These are phyloP conservation scores for Catharus bicknelli DNA, from an alignment of 2,113 vertebrate species.

Conservation along the genomic window DNA sequence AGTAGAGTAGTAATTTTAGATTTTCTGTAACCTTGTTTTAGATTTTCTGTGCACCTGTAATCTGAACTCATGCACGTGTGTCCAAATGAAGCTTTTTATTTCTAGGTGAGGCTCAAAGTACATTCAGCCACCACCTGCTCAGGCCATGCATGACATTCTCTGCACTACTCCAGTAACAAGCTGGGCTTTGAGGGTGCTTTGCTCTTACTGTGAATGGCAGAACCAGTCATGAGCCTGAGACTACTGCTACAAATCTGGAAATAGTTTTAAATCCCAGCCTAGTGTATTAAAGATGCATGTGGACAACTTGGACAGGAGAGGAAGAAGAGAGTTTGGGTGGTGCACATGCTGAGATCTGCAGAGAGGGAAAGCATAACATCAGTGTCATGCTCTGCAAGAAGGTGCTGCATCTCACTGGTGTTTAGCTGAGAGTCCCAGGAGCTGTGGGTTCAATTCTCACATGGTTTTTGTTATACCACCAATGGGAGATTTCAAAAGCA, in stretches of 20 bases:
- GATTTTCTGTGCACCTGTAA: background rate
- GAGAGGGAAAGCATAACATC: background rate
- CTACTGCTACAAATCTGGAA: background rate
- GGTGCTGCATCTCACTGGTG: background rate
- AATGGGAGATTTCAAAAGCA: background rate
- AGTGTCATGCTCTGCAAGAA: background rate
- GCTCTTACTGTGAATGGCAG: background rate
- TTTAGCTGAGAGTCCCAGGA: background rate
- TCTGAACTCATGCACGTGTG: accelerated
- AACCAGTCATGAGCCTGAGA: background rate
- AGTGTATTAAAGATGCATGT: accelerated
- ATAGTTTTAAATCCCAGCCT: background rate
- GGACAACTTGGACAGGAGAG: background rate
- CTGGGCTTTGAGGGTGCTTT: background rate
- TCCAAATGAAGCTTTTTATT: background rate
- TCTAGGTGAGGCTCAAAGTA: background rate
- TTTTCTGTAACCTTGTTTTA: background rate
- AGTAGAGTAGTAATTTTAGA: background rate
- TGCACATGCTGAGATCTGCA: background rate
- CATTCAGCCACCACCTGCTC: background rate
- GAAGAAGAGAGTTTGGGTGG: background rate
- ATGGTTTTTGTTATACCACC: background rate
- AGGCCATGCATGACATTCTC: accelerated
- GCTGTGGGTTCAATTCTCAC: background rate
- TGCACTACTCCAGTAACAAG: accelerated